Percentiles rank a stretch among this genome's conserved stretches.
Conservation (phyloP, 2,113 vertebrate species). For the Capreolus pygargus region DNA sequence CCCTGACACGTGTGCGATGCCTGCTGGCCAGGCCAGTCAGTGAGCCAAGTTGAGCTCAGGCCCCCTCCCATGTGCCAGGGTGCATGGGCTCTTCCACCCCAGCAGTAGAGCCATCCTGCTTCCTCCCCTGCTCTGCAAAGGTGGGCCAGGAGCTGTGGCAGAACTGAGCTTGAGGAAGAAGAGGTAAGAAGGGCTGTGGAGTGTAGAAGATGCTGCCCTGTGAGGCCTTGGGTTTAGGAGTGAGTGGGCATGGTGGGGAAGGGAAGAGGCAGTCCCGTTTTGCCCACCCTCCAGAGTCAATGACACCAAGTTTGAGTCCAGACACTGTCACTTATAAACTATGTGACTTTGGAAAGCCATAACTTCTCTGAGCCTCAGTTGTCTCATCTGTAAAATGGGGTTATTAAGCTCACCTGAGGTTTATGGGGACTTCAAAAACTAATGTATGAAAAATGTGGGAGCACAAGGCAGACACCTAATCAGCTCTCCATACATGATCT, state of each 20-base stretch:
- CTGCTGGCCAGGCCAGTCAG: not conserved
- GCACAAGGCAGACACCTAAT: not conserved
- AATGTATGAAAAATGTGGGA: not conserved
- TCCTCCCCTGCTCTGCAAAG: not conserved
- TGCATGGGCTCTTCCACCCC: not conserved
- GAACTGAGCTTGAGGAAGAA: not conserved
- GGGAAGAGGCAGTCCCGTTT: not conserved
- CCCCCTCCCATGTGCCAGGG: not conserved
- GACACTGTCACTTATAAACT: not conserved
- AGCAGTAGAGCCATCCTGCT: not conserved
- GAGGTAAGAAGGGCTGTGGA: not conserved
- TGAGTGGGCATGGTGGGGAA: not conserved
- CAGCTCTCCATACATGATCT: not conserved
- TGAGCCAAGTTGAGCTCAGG: not conserved
- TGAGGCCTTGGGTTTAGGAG: not conserved
- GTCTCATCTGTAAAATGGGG: slow-evolving; percentile 8
- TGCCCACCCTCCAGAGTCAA: not conserved
- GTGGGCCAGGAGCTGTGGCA: not conserved
- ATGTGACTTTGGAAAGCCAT: not conserved
- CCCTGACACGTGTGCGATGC: not conserved
- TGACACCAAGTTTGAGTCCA: not conserved
- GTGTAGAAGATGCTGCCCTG: not conserved
- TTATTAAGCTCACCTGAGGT: not conserved
- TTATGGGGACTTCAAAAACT: not conserved
- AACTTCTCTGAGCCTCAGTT: not conserved